Percentiles rank a stretch among this genome's conserved stretches.
phyloP scores from a whole-genome alignment of 1,140 invertebrate genomes.

The Oedothorax gibbosus region DNA sequence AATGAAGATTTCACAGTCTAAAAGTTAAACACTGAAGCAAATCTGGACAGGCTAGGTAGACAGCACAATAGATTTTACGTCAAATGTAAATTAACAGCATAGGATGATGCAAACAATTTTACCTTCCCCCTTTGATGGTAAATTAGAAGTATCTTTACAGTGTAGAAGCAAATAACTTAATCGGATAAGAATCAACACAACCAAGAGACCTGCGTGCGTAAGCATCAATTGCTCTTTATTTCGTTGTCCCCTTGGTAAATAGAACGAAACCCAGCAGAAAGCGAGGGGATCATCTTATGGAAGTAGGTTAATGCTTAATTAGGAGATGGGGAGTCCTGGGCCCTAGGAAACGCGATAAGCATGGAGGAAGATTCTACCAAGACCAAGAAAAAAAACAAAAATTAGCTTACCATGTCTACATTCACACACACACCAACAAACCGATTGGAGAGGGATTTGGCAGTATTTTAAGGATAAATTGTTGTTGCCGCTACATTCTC shows the following conservation, averaged over 20 bases:
- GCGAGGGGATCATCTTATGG: neutral
- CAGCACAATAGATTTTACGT: too few relatives aligned
- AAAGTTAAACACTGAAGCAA: too few relatives aligned
- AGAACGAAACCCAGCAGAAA: neutral
- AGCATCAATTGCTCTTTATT: neutral
- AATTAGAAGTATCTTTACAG: neutral
- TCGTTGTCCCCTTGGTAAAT: neutral
- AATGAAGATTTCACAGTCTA: too few relatives aligned
- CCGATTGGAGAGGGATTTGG: too few relatives aligned
- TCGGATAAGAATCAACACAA: too few relatives aligned
- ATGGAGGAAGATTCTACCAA: constrained; percentile 5
- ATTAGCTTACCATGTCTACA: too few relatives aligned
- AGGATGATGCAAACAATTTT: neutral
- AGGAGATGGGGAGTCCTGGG: constrained; percentile 10
- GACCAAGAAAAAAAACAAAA: too few relatives aligned
- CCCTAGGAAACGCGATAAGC: constrained; percentile 5
- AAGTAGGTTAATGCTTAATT: constrained; percentile 45
- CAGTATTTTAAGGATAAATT: too few relatives aligned
- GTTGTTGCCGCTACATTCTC: too few relatives aligned
- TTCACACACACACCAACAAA: too few relatives aligned
- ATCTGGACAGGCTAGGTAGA: too few relatives aligned
- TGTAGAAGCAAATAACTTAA: too few relatives aligned
- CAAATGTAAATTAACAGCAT: neutral
- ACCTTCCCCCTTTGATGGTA: neutral
- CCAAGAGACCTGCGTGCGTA: neutral